Conservation (phyloP, 2,888 invertebrate species). For the Rhingia campestris region DNA sequence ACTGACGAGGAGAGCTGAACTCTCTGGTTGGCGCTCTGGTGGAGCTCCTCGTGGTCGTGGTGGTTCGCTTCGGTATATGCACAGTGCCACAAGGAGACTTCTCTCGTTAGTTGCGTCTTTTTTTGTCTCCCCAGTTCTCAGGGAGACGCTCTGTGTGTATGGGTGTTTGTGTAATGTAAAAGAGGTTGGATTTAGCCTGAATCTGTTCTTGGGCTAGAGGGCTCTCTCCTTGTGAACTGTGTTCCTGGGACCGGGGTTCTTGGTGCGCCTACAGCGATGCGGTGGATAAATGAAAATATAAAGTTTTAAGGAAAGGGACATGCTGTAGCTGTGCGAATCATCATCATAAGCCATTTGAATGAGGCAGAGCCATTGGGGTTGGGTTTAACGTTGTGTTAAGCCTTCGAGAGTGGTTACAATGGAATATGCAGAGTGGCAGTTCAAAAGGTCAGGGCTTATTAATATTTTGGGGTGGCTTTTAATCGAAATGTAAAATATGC, state of each 20-base stretch:
- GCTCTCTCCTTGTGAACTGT: slow-evolving; percentile 60
- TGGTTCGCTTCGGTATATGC: background rate
- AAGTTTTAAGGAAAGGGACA: slow-evolving; percentile 50
- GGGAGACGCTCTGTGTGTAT: slow-evolving; percentile 18
- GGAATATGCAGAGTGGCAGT: slow-evolving; percentile 19
- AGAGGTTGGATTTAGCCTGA: slow-evolving; percentile 68
- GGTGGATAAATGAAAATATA: slow-evolving; percentile 65
- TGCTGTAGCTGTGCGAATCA: slow-evolving; percentile 37
- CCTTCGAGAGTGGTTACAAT: slow-evolving; percentile 43
- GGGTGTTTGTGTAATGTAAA: slow-evolving; percentile 35
- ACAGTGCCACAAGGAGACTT: slow-evolving; percentile 65
- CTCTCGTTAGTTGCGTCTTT: slow-evolving; percentile 54
- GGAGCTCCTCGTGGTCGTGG: slow-evolving; percentile 19
- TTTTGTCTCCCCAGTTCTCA: slow-evolving; percentile 14
- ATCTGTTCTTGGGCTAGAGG: slow-evolving; percentile 55
- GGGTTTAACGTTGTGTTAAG: slow-evolving; percentile 13
- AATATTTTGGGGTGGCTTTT: slow-evolving; percentile 6
- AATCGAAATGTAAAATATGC: no score
- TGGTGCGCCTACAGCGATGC: slow-evolving; percentile 52
- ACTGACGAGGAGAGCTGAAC: slow-evolving; percentile 60
- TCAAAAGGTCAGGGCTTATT: slow-evolving; percentile 57
- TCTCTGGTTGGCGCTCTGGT: slow-evolving; percentile 51
- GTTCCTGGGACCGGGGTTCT: slow-evolving; percentile 57
- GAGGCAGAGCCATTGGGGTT: slow-evolving; percentile 14
- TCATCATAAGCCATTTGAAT: slow-evolving; percentile 52